A percentile compares a stretch with the other conserved stretches of the same genome.
Evolutionary conservation across 2,113 vertebrate genomes (phyloP).

Genomic region (Malaclemys terrapin): DNA sequence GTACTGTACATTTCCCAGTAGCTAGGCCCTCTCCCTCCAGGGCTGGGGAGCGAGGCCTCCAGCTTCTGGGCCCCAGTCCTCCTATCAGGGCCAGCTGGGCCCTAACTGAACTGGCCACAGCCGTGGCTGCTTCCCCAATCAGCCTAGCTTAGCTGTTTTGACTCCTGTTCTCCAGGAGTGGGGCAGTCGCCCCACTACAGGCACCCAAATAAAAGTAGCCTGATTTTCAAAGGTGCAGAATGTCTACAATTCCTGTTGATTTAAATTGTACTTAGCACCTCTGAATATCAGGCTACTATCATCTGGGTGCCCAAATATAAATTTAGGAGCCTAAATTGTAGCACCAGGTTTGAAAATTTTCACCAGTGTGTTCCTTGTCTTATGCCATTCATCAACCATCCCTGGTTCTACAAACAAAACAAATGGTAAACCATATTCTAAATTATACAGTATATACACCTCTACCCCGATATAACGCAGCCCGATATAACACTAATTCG

Average conservation of each 20-base stretch:
- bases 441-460: constrained; percentile 35
- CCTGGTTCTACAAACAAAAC: neutral
- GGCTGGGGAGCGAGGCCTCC: too few species aligned
- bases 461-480: too few species aligned
- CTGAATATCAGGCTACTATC: neutral
- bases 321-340: neutral
- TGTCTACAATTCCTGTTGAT: constrained; percentile 5
- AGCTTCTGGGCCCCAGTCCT: too few species aligned
- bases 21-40: too few species aligned
- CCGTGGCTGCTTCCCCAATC: too few species aligned
- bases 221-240: neutral
- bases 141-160: too few species aligned
- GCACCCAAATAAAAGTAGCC: neutral
- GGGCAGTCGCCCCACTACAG: too few species aligned
- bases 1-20: too few species aligned
- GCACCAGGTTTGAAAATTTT: neutral
- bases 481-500: too few species aligned
- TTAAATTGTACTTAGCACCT: constrained; percentile 5
- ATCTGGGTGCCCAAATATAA: neutral
- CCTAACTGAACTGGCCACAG: too few species aligned
- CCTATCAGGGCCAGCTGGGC: too few species aligned
- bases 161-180: too few species aligned
- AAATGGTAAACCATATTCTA: neutral
- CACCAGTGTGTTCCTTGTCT: neutral
- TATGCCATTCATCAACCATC: constrained; percentile 14